Evolutionary conservation across 2,888 invertebrate genomes (phyloP), one percentile per base, ranked within the genome.

Genomic region (Antitype chi): DNA sequence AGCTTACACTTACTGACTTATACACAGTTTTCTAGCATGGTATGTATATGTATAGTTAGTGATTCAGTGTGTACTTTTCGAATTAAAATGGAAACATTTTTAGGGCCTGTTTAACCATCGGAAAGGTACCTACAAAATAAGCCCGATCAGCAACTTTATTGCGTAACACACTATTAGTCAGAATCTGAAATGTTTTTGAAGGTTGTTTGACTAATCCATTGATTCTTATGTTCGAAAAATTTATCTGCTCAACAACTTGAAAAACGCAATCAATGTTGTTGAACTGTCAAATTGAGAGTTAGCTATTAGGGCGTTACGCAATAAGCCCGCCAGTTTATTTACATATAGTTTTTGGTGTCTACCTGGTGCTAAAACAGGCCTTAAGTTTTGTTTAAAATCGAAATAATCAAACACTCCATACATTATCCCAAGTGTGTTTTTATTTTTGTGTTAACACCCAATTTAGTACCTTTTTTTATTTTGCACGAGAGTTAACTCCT

Each of bases 361-460:
- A 23, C 17, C 6, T 11, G 5, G 15, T 0, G 13, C 57, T 79
- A 13, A 28, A 64, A 72, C 32, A 47, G 9, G 17, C 13, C 9
- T 1, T 17, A 43, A 17, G 17, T 63, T 43, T n/a, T 38, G 25
- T 43, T 53, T 20, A 4, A 4, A 60, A 52, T 52, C 28, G 20
- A 20, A 38, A 62, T 17, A 32, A n/a, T 28, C 38, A 55, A n/a
- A 53, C 15, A 32, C 11, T 49, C 20, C 82, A 68, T 67, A 25
- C 28, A 68, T 17, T 57, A 47, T 63, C 6, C 52, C 43, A 52
- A 68, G 62, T 63, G 67, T 81, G 53, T 82, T 67, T 74, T 6
- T 43, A n/a, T 28, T 20, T 9, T 32, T 66, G 43, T 66, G 38
- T 66, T 23, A 13, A 66, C n/a, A 52, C 23, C 57, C 9, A 68